These are phyloP conservation scores for Paradisaea rubra DNA, from an alignment of 2,113 vertebrate genomes.

Conservation along the genomic window DNA sequence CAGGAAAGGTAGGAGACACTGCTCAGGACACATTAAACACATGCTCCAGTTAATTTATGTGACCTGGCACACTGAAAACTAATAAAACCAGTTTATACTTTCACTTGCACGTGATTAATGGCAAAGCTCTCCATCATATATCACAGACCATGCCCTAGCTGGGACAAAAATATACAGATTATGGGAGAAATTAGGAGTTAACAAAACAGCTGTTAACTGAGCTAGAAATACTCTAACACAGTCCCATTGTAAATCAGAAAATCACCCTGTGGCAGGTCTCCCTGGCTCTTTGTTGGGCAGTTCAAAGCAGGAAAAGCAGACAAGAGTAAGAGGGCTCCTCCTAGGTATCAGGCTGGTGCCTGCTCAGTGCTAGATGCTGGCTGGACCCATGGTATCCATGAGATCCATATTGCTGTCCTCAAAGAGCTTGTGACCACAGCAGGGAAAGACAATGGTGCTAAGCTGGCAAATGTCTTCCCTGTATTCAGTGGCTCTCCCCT, in stretches of 20 bases:
- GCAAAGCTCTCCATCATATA: constrained; percentile 56
- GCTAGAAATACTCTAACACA: constrained; percentile 50
- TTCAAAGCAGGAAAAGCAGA: neutral
- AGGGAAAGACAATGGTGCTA: neutral
- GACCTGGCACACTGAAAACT: constrained; percentile 44
- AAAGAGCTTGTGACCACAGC: neutral
- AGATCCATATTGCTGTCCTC: neutral
- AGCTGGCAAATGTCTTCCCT: neutral
- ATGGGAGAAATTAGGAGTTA: constrained; percentile 70
- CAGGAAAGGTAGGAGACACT: neutral
- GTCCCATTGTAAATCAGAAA: constrained; percentile 68
- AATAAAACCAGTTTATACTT: constrained; percentile 57
- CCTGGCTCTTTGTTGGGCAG: neutral
- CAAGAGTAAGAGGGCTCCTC: neutral
- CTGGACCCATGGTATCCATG: neutral
- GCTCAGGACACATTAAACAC: neutral
- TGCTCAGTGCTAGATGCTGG: neutral
- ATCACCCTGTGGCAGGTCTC: neutral
- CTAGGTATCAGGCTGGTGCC: neutral
- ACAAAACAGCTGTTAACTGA: constrained; percentile 67
- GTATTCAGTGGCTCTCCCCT: neutral
- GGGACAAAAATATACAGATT: constrained; percentile 65
- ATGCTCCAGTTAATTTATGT: constrained; percentile 37
- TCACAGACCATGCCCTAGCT: constrained; percentile 19
- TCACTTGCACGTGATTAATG: constrained; percentile 67